Evolutionary conservation across 2,888 invertebrate species (phyloP).

Genomic region (Acutogordius australiensis): DNA sequence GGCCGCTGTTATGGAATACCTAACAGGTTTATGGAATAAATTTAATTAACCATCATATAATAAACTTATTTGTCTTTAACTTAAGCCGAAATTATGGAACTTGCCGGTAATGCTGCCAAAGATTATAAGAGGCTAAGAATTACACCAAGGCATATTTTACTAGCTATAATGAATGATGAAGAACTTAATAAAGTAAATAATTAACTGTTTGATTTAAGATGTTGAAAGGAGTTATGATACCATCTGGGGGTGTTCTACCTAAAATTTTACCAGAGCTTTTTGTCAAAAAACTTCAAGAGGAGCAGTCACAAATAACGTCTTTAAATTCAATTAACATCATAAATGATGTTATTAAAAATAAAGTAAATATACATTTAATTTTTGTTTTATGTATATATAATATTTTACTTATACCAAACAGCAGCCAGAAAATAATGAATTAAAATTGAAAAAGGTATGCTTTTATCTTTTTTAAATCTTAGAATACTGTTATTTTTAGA

Average conservation of each 20-base stretch:
- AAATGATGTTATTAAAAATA: no score
- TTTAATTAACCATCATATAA: no score
- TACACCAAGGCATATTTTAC: constrained; percentile 23
- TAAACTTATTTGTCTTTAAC: no score
- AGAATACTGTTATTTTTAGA: no score
- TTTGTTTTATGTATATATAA: no score
- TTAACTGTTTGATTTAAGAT: constrained; percentile 19
- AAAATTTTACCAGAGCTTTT: constrained; percentile 26
- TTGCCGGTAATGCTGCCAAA: constrained; percentile 28
- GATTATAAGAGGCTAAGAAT: constrained; percentile 15
- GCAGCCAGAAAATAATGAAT: no score
- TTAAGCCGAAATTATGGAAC: constrained; percentile 25
- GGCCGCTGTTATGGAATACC: constrained; percentile 29
- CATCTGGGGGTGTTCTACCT: constrained; percentile 28
- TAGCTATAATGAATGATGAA: constrained; percentile 29
- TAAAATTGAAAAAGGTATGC: no score
- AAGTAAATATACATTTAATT: no score
- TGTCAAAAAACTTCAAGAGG: constrained; percentile 19
- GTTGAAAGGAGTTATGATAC: constrained; percentile 27
- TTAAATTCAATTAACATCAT: no score
- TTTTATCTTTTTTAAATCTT: no score
- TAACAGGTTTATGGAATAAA: constrained; percentile 27
- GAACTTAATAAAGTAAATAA: constrained; percentile 28
- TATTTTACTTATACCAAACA: no score
- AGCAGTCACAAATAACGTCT: no score